phyloP scores from a whole-genome alignment of 2,888 invertebrate species.

The Eucriotettix oculatus region DNA sequence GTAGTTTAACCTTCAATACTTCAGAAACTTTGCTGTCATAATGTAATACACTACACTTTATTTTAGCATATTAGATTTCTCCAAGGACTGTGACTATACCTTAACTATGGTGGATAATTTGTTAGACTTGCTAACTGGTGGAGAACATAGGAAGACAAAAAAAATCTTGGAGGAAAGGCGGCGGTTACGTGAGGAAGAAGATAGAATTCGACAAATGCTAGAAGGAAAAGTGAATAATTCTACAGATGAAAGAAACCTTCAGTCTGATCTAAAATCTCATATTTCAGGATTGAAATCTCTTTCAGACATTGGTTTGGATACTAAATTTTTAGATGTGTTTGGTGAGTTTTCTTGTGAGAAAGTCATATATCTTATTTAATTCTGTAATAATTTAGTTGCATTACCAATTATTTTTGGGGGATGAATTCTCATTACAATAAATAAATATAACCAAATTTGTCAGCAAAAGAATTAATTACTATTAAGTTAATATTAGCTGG shows the following conservation, averaged over 20 bases:
- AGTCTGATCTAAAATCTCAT: conserved; percentile 5
- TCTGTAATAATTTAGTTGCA: too few relatives aligned
- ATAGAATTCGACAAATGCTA: conserved; percentile 29
- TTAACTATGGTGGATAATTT: conserved; percentile 64
- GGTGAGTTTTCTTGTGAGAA: conserved; percentile 23
- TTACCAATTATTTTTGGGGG: too few relatives aligned
- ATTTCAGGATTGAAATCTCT: conserved; percentile 16
- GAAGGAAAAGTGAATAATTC: conserved; percentile 10
- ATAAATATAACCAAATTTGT: too few relatives aligned
- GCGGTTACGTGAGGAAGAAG: conserved; percentile 43
- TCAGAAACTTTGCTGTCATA: too few relatives aligned
- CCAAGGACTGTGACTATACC: conserved; percentile 61
- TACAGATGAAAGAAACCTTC: neutral
- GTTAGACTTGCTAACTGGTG: conserved; percentile 64
- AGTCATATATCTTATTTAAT: too few relatives aligned
- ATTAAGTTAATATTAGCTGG: too few relatives aligned
- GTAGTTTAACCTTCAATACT: too few relatives aligned
- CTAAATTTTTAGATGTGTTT: conserved; percentile 60
- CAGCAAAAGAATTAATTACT: too few relatives aligned
- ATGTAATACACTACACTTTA: conserved; percentile 3
- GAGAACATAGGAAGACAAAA: conserved; percentile 64
- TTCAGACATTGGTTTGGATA: conserved; percentile 65
- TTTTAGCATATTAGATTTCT: conserved; percentile 54
- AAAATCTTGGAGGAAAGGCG: conserved; percentile 51
- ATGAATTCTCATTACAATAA: too few relatives aligned